These are phyloP conservation scores for Vulpes ferrilata DNA, from an alignment of 2,113 vertebrate species.

Conservation along the genomic window DNA sequence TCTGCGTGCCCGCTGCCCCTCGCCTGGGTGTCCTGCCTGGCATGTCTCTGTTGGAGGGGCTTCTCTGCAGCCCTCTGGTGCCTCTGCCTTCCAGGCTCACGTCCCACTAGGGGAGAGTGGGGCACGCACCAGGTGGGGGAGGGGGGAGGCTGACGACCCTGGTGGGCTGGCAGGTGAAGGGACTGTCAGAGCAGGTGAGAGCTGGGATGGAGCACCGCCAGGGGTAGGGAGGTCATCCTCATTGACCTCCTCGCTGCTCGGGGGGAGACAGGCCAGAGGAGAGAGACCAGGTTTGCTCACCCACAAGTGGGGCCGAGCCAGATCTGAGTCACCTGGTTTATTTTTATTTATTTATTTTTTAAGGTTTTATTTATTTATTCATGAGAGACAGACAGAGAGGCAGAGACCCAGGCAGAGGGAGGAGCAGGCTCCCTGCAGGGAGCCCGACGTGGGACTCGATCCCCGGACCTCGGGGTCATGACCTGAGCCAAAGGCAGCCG, in stretches of 20 bases:
- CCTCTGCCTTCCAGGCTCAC: neutral
- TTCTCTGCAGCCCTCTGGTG: neutral
- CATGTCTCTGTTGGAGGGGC: no score
- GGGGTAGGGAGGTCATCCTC: neutral
- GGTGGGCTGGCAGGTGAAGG: neutral
- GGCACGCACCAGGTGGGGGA: rapidly evolving
- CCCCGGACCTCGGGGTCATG: no score
- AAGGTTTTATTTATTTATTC: no score
- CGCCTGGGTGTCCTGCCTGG: no score
- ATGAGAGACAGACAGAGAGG: no score
- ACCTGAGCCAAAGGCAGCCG: no score
- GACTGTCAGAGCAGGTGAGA: neutral
- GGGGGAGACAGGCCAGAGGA: neutral
- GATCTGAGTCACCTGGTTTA: neutral
- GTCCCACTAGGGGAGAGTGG: neutral
- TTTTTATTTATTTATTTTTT: no score
- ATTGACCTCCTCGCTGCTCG: rapidly evolving
- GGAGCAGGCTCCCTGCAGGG: no score
- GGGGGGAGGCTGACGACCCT: neutral
- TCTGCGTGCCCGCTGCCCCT: neutral
- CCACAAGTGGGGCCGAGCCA: neutral
- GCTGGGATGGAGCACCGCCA: no score
- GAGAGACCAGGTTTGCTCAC: neutral
- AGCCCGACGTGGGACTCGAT: no score
- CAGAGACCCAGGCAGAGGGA: no score